Evolutionary conservation across 2,888 invertebrate genomes (phyloP).

Genomic region (Lasioglossum lativentre): DNA sequence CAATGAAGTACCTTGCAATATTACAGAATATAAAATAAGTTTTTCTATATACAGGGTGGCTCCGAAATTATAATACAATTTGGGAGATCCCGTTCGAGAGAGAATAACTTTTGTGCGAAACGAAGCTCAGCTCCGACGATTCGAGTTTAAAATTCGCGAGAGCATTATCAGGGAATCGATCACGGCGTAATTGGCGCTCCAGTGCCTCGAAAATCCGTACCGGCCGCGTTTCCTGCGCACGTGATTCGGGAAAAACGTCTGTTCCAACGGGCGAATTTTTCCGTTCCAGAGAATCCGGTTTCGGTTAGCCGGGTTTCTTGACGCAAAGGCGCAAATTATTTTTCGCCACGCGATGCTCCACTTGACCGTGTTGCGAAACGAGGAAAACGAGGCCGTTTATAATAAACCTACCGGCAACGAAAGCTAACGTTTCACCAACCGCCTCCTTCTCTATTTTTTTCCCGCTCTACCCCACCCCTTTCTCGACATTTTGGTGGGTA

Average conservation of each 20-base stretch:
- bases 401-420: conserved; percentile 70
- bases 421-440: conserved; percentile 58
- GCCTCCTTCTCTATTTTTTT: conserved; percentile 27
- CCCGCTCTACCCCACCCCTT: conserved; percentile 16
- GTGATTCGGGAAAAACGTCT: background rate
- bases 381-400: conserved; percentile 74
- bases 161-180: conserved; percentile 11
- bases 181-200: background rate
- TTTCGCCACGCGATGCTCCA: conserved; percentile 71
- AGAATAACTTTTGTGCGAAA: background rate
- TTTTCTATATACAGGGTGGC: too few relatives aligned
- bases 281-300: conserved; percentile 13
- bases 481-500: background rate
- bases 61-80: too few relatives aligned
- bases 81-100: background rate
- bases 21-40: too few relatives aligned
- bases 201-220: background rate
- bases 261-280: conserved; percentile 19
- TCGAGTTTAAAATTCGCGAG: background rate
- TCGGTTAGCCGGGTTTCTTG: conserved; percentile 41
- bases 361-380: conserved; percentile 73
- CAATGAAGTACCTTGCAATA: too few relatives aligned
- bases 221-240: background rate
- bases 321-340: conserved; percentile 68
- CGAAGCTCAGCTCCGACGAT: background rate